Evolutionary conservation across 2,113 vertebrate species (phyloP).

Genomic region (Rhinoptilus africanus): DNA sequence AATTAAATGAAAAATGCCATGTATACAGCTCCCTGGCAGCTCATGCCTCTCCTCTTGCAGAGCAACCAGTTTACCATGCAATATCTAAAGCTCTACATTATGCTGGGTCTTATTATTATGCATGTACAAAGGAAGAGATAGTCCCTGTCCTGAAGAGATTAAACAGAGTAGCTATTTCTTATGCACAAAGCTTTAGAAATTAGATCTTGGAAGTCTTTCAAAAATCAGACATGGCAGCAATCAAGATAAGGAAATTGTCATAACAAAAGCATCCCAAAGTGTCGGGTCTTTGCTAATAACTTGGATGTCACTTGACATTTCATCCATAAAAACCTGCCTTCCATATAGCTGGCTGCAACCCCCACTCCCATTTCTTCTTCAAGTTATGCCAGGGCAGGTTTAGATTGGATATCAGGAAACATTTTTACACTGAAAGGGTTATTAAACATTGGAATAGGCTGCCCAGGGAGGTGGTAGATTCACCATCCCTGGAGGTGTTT

Average conservation of each 20-base stretch:
- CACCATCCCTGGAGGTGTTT: no score
- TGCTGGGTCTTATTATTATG: not conserved
- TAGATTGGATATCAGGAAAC: no score
- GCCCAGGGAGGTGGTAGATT: no score
- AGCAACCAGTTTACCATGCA: not conserved
- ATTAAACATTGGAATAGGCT: no score
- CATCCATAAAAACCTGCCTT: not conserved
- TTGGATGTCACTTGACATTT: not conserved
- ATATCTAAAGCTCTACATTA: not conserved
- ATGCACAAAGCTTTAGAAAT: not conserved
- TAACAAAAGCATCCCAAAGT: not conserved
- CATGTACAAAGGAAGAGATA: not conserved
- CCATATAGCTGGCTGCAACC: not conserved
- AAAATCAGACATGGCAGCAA: not conserved
- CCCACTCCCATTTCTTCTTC: not conserved
- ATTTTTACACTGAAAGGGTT: no score
- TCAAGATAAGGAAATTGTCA: not conserved
- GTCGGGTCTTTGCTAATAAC: not conserved
- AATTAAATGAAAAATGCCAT: not conserved
- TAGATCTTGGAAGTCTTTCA: not conserved
- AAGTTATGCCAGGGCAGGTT: no score
- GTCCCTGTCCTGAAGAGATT: not conserved
- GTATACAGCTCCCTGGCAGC: not conserved
- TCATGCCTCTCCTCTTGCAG: no score
- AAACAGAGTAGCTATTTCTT: not conserved